Evolutionary conservation across 2,888 invertebrate genomes (phyloP), one percentile per base, ranked within the genome.

Genomic region (Mayetiola destructor): DNA sequence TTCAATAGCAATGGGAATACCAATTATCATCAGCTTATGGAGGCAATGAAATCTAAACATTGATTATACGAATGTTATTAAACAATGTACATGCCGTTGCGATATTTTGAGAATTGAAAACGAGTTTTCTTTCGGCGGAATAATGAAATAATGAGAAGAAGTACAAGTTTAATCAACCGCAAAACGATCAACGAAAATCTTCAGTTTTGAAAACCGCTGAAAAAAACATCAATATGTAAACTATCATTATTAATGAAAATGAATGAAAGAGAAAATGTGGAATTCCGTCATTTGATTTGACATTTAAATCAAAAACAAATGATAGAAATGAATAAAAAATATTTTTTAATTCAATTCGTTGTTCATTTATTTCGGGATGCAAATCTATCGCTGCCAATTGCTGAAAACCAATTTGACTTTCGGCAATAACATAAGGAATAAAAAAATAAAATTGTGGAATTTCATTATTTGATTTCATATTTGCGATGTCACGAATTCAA

Each of bases 181-280:
- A n/a, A n/a, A n/a, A n/a, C n/a, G n/a, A n/a, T n/a, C n/a, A n/a
- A n/a, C n/a, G n/a, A n/a, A 14, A 16, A 48, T 48, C 16, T 27
- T 48, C 48, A 48, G n/a, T n/a, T 48, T 48, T 48, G 29, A 23
- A 48, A 23, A 23, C 23, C 12, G 23, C 10, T 39, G 5, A 10
- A 42, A 23, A 9, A 27, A 23, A 48, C 48, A 48, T 27, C 48
- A 48, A 48, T 48, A 27, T 48, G 48, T 27, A 48, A 48, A 48
- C n/a, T 48, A 48, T 48, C 48, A 48, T 48, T 27, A 48, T 48
- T 48, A 27, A 48, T 27, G 23, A 27, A 48, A 27, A 39, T 36
- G 12, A 36, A 36, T n/a, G n/a, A 36, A 36, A 36, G 3, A 36
- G n/a, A 5, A 42, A 23, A 42, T 27, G 2, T 4, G 29, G 48